Evolutionary conservation across 2,797 vertebrate species (phyloP), one percentile per base, ranked within the genome.

Genomic region (Microctenopoma lineatum): DNA sequence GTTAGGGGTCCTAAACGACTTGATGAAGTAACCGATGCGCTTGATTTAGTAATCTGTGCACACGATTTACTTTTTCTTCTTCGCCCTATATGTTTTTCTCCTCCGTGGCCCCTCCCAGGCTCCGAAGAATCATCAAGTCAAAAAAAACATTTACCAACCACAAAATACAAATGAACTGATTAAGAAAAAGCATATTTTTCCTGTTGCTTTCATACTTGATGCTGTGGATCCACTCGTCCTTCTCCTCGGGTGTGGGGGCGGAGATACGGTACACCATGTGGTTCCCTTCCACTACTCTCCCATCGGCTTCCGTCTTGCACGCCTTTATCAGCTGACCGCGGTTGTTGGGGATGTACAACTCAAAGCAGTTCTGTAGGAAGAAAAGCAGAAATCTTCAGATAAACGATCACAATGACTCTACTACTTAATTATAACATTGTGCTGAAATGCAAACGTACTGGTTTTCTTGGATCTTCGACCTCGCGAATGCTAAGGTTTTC

Each of bases 291-390:
- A 98, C 97, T 75, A 98, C 96, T 0, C 96, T 91, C 1, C 97
- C 97, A 0, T 98, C 96, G 0, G 96, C 96, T 89, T 97, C 96
- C 0, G 65, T 97, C 93, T 38, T 96, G 75, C 94, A 98, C 1
- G 96, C 97, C 71, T 98, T 98, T 55, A 98, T 98, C 58, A 97
- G 95, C 91, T 98, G 96, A 9, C 96, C 97, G n/a, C 96, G 96
- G 85, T 97, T 98, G 88, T 98, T 97, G 62, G 96, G 96, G 84
- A 97, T 97, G 88, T 97, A 98, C 38, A 98, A 91, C 89, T 98
- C 97, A 65, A 98, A 98, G 87, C 96, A 98, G 92, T 98, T 97
- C 96, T 98, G 80, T 63, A 50, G 12, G 45, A 14, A 41, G 29
- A 48, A 47, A 16, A 8, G 7, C 0, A 13, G 34, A 45, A 1